Conservation (phyloP, 2,113 vertebrate species). For the Aphelocoma coerulescens region DNA sequence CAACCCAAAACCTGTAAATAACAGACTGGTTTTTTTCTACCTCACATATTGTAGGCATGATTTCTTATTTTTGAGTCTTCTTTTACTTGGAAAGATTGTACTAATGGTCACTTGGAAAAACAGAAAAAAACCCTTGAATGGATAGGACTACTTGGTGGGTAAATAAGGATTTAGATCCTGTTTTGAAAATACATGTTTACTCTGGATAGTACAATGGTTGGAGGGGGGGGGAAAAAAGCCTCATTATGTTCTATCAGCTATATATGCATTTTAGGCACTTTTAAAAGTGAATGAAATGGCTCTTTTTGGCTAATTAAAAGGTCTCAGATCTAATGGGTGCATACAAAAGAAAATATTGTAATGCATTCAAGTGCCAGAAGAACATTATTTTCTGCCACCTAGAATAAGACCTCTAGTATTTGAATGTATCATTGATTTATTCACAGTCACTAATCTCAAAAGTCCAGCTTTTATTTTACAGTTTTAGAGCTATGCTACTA, state of each 20-base stretch:
- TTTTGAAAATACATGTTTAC: conserved; percentile 32
- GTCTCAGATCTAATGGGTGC: not conserved
- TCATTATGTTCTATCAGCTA: not conserved
- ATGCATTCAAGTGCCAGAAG: not conserved
- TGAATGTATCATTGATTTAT: not conserved
- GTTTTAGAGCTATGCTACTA: not conserved
- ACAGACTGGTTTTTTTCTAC: not conserved
- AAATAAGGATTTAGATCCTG: not conserved
- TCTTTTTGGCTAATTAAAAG: conserved; percentile 33
- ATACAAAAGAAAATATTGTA: not conserved
- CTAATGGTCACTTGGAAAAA: not conserved
- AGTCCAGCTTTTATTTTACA: not conserved
- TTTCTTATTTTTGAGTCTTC: not conserved
- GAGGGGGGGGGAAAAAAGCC: not conserved
- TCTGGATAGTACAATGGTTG: not conserved
- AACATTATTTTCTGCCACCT: not conserved
- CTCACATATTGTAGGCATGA: not conserved
- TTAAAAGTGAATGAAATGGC: conserved; percentile 1
- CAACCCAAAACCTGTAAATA: not conserved
- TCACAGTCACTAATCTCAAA: not conserved
- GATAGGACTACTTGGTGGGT: not conserved
- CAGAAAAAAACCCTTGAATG: not conserved
- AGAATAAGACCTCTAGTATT: not conserved
- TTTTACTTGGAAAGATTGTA: not conserved
- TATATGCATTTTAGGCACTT: not conserved